phyloP scores from a whole-genome alignment of 2,888 invertebrate genomes.

The Polydrusus tereticollis region DNA sequence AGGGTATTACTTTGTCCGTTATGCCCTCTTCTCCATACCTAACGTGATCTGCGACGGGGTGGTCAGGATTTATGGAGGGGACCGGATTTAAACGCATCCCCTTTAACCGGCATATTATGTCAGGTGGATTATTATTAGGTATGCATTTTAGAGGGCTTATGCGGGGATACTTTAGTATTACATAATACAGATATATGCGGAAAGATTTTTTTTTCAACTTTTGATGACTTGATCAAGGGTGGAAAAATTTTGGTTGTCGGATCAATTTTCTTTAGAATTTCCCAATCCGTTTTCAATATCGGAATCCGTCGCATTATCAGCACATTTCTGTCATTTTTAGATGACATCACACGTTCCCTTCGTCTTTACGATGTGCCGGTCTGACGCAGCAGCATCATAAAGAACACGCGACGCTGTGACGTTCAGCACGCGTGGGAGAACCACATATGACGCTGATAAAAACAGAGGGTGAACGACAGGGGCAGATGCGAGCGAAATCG shows the following conservation, averaged over 20 bases:
- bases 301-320: neutral
- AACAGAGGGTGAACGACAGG: constrained; percentile 42
- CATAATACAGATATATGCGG: no score
- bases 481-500: neutral
- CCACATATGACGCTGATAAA: constrained; percentile 48
- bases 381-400: constrained; percentile 52
- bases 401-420: constrained; percentile 54
- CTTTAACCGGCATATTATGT: constrained; percentile 3
- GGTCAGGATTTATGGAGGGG: constrained; percentile 43
- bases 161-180: no score
- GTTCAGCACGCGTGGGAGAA: constrained; percentile 57
- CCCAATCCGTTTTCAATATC: neutral
- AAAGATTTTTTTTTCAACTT: no score
- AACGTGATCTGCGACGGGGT: constrained; percentile 40
- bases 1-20: constrained; percentile 46
- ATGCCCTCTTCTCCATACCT: constrained; percentile 34
- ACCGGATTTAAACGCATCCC: neutral
- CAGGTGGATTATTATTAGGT: constrained; percentile 14
- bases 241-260: no score
- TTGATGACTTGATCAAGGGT: no score
- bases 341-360: constrained; percentile 28
- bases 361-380: constrained; percentile 32
- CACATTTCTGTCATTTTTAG: constrained; percentile 8
- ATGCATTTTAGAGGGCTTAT: no score
- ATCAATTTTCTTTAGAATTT: neutral